A percentile compares a stretch with the other conserved stretches of the same genome.
Conservation (phyloP, 2,888 invertebrate genomes). For the Cryptosula pallasiana region DNA sequence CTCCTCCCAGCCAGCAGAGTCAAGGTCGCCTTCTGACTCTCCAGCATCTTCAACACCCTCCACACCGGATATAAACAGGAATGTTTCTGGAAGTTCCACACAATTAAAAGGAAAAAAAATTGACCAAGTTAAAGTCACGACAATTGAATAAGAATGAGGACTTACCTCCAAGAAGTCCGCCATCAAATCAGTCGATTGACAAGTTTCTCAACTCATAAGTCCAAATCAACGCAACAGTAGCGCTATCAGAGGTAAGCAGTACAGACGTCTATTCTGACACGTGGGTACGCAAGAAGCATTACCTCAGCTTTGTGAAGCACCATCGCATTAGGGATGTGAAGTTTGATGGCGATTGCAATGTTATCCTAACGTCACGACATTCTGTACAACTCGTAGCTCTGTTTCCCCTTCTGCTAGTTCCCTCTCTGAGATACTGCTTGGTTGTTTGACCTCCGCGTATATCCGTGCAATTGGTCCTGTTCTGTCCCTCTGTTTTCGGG, state of each 20-base stretch:
- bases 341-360: constrained; percentile 21
- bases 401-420: too few relatives aligned
- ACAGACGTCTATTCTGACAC: constrained; percentile 8
- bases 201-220: not conserved
- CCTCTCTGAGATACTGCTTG: too few relatives aligned
- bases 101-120: too few relatives aligned
- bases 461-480: too few relatives aligned
- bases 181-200: not conserved
- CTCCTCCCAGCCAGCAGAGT: not conserved
- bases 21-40: not conserved
- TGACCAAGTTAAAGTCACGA: not conserved
- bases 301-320: constrained; percentile 19
- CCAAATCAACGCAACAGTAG: not conserved
- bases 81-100: not conserved
- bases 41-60: constrained; percentile 13
- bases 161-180: not conserved
- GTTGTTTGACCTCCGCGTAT: too few relatives aligned
- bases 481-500: too few relatives aligned
- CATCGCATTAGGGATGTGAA: constrained; percentile 13
- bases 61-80: constrained; percentile 10
- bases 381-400: constrained; percentile 20
- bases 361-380: constrained; percentile 14
- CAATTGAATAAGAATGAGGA: not conserved
- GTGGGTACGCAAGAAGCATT: constrained; percentile 8
- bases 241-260: not conserved